phyloP scores from a whole-genome alignment of 1,140 invertebrate species.

The Bombus balteatus region DNA sequence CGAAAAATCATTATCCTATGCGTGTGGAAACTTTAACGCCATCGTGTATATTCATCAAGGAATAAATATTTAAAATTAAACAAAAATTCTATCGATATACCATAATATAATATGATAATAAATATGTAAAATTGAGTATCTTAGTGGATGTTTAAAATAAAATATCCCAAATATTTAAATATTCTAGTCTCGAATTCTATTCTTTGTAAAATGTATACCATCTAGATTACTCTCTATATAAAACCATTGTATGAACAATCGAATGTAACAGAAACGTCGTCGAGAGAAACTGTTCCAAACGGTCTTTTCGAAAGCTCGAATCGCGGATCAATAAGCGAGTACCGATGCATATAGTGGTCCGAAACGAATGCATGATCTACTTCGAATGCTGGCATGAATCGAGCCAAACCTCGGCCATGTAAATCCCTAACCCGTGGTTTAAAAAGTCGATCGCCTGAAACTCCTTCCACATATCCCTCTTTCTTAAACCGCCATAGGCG shows the following conservation, averaged over 20 bases:
- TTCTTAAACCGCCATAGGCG: no score
- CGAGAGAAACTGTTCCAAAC: conserved; percentile 3
- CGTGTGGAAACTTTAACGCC: background rate
- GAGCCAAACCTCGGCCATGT: background rate
- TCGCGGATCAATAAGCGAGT: conserved; percentile 57
- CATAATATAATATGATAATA: no score
- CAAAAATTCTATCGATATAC: background rate
- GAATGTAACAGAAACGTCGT: background rate
- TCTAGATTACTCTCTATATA: background rate
- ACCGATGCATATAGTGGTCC: conserved; percentile 28
- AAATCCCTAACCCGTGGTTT: background rate
- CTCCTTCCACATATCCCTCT: background rate
- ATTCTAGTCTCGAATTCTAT: no score
- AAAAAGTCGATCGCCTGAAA: conserved; percentile 5
- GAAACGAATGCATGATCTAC: conserved; percentile 45
- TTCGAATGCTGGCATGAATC: conserved; percentile 25
- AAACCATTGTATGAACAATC: background rate
- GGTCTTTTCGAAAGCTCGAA: conserved; percentile 43
- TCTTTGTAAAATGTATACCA: background rate
- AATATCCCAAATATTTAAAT: no score
- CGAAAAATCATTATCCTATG: background rate
- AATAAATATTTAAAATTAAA: background rate
- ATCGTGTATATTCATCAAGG: background rate
- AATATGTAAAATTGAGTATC: background rate
- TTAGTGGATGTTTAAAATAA: no score